Percentiles rank a stretch among this genome's conserved stretches.
Conservation (phyloP, 2,113 vertebrate genomes). For the Dasyprocta punctata region DNA sequence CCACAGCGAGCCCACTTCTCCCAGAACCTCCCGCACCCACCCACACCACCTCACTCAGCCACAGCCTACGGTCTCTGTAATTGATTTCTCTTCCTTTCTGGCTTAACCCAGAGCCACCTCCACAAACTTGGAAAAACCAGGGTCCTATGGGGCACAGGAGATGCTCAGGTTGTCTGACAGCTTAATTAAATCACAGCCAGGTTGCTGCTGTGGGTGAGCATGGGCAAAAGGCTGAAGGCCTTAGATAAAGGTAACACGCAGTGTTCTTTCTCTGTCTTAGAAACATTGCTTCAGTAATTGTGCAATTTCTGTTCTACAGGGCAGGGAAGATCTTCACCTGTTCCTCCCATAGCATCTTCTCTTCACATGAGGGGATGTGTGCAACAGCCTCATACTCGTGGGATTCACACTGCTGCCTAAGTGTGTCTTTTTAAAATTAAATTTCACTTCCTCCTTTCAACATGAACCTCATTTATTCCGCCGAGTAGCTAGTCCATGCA, state of each 20-base stretch:
- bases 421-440: conserved; percentile 37
- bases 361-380: background rate
- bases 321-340: background rate
- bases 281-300: conserved; percentile 39
- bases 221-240: conserved; percentile 60
- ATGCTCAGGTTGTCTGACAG: conserved; percentile 77
- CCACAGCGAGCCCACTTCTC: background rate
- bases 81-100: conserved; percentile 76
- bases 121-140: conserved; percentile 80
- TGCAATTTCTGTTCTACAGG: background rate
- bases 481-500: conserved; percentile 29
- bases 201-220: conserved; percentile 61
- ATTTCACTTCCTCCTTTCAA: conserved; percentile 21
- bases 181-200: conserved; percentile 85
- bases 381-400: background rate
- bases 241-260: conserved; percentile 60
- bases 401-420: background rate
- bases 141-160: conserved; percentile 76
- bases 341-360: background rate
- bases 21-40: background rate
- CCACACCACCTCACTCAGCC: background rate
- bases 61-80: conserved; percentile 51
- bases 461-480: background rate
- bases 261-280: conserved; percentile 60
- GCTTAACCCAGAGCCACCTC: conserved; percentile 77